Evolutionary conservation across 2,797 vertebrate species (phyloP).

Genomic region (Propithecus deckenii): DNA sequence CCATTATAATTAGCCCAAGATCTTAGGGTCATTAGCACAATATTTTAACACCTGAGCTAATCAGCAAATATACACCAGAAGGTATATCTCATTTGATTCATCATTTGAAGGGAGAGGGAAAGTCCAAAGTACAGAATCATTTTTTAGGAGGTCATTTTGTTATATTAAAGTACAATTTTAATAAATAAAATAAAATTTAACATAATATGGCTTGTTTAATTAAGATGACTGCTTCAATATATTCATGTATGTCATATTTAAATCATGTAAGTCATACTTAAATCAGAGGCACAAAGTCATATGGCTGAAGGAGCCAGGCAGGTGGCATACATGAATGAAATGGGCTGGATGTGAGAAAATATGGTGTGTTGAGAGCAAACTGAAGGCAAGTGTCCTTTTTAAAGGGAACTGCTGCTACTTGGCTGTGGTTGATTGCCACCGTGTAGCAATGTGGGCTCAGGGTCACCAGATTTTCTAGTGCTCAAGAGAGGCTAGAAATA

Average conservation of each 20-base stretch:
- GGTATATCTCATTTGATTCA: slow-evolving; percentile 37
- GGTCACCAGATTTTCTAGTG: background rate
- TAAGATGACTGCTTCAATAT: slow-evolving; percentile 10
- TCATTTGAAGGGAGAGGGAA: slow-evolving; percentile 13
- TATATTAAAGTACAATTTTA: slow-evolving; percentile 29
- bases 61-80: slow-evolving; percentile 48
- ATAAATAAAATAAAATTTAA: slow-evolving; percentile 25
- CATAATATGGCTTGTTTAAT: slow-evolving; percentile 29
- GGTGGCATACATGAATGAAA: background rate
- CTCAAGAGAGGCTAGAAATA: background rate
- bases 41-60: slow-evolving; percentile 42
- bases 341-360: background rate
- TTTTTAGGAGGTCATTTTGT: slow-evolving; percentile 44
- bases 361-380: background rate
- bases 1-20: slow-evolving; percentile 23
- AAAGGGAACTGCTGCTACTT: background rate
- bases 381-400: background rate
- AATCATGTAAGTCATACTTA: background rate
- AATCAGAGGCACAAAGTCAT: background rate
- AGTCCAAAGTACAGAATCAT: background rate
- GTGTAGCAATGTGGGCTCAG: background rate
- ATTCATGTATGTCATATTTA: background rate
- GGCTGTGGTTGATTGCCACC: background rate
- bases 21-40: slow-evolving; percentile 28
- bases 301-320: background rate